Base-by-base conservation (phyloP, 1,140 invertebrate species). In the Leptinotarsa defecta region DNA sequence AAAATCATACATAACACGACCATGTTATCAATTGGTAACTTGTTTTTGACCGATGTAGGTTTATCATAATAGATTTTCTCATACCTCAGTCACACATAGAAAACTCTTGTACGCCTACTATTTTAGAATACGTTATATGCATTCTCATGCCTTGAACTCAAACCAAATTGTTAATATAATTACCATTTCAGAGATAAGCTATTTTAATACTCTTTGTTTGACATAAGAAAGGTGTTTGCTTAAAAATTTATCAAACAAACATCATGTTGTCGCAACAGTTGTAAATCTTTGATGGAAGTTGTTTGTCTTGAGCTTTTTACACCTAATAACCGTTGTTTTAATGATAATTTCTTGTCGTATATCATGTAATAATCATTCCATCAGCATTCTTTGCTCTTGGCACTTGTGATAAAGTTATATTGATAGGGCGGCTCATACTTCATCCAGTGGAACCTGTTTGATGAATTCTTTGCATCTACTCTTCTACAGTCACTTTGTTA, bases 311-410 rank as follows among this genome's bases (percentile, higher is more conserved):
- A n/a, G 17, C 52, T n/a, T 57, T 57, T 57, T 57, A 57, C 52
- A 57, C 52, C 52, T 57, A 57, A 57, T 57, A 57, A 57, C 52
- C 52, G 52, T 57, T 57, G 52, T 57, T 57, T 57, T 57, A 57
- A 57, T 57, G 52, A 57, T 57, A 57, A 57, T 57, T 57, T 57
- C n/a, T 57, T 19, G 52, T 57, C 17, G 52, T 57, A 57, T 57
- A 57, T 57, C 52, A 57, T 15, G 52, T 15, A 57, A 57, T 57
- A 57, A 57, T 57, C 52, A 57, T 57, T 57, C 52, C 13, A 57
- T 57, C 52, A 57, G 52, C 52, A 57, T 57, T 57, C 52, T 17
- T 17, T 17, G n/a, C 15, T 43, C 52, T 57, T 57, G 52, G 15
- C 52, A 13, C 1, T 57, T 5, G n/a, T 17, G 15, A 57, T 57